Base-by-base conservation (phyloP, 2,888 invertebrate genomes). In the Marasmarcha lunaedactyla region DNA sequence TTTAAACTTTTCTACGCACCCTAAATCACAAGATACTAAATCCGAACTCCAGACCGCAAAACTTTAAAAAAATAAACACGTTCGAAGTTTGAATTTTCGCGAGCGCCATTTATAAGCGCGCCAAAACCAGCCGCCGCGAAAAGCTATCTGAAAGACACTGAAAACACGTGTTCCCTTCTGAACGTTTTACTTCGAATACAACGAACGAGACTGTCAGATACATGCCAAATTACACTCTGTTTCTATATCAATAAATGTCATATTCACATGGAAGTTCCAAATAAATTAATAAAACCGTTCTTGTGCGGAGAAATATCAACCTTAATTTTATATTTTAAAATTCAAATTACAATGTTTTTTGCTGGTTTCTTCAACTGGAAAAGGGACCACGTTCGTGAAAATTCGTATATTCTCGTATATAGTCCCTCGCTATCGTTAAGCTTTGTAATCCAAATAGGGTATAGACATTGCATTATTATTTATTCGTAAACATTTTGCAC, bases 91-190 rank as follows among this genome's bases (percentile, higher is more conserved):
- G 41, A 47, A 51, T 46, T 43, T 46, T 40, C 39, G 41, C 37
- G 25, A 35, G 11, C 42, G 46, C 37, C 41, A 45, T 39, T 42
- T 42, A 33, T n/a, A 25, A 33, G 40, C 38, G 48, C 48, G 54
- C 20, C 20, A 7, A 5, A 20, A 20, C 20, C 20, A 20, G 20
- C 20, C 20, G 20, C 20, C 20, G 7, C 20, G 20, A 20, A 20
- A 20, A 20, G 20, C 20, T 20, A 53, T 68, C 60, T 52, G 57
- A 63, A 63, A 61, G 63, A 49, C 51, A 76, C 76, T 76, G 73
- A 67, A 65, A 63, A 54, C 74, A 73, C 71, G 71, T 73, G 68
- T 57, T 53, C 49, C 52, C 58, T 54, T 57, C 50, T 54, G 52
- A 49, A 45, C 41, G 30, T n/a, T n/a, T 9, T 25, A 25, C 9